A percentile compares a stretch with the other conserved stretches of the same genome.
Conservation (phyloP, 2,888 invertebrate species). For the Campoplex capitator region DNA sequence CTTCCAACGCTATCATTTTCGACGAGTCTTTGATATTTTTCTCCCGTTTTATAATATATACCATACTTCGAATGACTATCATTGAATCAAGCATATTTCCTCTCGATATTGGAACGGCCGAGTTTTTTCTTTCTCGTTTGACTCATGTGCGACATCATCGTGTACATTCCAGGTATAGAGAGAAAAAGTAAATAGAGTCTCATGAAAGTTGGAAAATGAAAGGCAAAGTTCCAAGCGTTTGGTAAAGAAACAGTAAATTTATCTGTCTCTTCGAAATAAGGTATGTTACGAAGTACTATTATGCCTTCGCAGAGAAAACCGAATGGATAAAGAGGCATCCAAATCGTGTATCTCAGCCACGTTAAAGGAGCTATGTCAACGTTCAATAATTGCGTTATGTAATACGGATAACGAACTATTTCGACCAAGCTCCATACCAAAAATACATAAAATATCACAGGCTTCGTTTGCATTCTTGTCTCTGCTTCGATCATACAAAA, state of each 20-base stretch:
- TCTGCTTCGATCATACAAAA: constrained; percentile 94
- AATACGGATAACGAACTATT: constrained; percentile 96
- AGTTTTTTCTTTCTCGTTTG: constrained; percentile 90
- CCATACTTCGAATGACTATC: background rate
- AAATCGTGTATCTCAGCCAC: constrained; percentile 96
- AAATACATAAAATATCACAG: constrained; percentile 95
- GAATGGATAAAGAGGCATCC: constrained; percentile 97
- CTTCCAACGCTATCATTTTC: background rate
- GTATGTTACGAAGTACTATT: constrained; percentile 92
- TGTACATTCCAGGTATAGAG: constrained; percentile 91
- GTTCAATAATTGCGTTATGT: constrained; percentile 92
- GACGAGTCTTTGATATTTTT: background rate
- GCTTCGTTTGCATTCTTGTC: constrained; percentile 93
- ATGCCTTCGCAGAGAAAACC: constrained; percentile 95
- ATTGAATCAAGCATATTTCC: constrained; percentile 71
- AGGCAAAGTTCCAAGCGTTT: constrained; percentile 93
- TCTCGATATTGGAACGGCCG: constrained; percentile 78
- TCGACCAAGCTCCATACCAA: constrained; percentile 93
- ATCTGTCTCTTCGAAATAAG: constrained; percentile 94
- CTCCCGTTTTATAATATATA: background rate
- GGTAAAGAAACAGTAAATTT: constrained; percentile 92
- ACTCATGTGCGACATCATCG: constrained; percentile 94
- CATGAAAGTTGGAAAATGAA: constrained; percentile 93
- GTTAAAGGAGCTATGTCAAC: constrained; percentile 91
- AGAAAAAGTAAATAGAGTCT: constrained; percentile 91